phyloP scores from a whole-genome alignment of 2,113 vertebrate genomes.

The Dolichotis patagonum region DNA sequence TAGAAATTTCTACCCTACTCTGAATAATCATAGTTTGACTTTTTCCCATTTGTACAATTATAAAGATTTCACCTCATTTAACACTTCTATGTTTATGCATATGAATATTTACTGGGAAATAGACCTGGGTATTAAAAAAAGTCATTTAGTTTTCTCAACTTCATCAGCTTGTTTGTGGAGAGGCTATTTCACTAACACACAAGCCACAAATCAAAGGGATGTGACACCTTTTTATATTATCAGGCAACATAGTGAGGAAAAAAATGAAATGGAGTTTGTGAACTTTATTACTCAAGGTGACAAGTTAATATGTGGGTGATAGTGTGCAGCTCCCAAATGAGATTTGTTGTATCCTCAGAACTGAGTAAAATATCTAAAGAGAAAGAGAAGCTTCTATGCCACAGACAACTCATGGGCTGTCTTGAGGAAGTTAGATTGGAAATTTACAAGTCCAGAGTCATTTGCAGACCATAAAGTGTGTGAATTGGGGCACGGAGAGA shows the following conservation, averaged over 20 bases:
- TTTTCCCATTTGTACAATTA: slow-evolving; percentile 74
- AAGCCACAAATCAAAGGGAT: slow-evolving; percentile 79
- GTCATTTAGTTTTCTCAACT: slow-evolving; percentile 57
- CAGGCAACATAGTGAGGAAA: slow-evolving; percentile 72
- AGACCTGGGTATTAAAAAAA: slow-evolving; percentile 57
- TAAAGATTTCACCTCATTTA: slow-evolving; percentile 76
- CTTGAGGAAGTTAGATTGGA: slow-evolving; percentile 68
- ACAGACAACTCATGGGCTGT: neutral
- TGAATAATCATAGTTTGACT: slow-evolving; percentile 73
- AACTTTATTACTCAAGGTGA: slow-evolving; percentile 83
- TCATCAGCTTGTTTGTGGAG: slow-evolving; percentile 73
- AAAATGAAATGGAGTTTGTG: slow-evolving; percentile 81
- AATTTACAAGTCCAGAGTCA: slow-evolving; percentile 27
- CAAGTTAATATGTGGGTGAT: slow-evolving; percentile 76
- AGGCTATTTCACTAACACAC: slow-evolving; percentile 77
- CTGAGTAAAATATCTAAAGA: slow-evolving; percentile 73
- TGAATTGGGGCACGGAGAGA: slow-evolving; percentile 58
- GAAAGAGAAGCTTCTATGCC: neutral
- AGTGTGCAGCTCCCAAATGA: slow-evolving; percentile 66
- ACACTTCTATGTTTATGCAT: slow-evolving; percentile 72
- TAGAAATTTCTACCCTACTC: slow-evolving; percentile 70
- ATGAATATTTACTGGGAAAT: slow-evolving; percentile 76
- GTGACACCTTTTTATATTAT: slow-evolving; percentile 77
- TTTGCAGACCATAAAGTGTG: slow-evolving; percentile 51
- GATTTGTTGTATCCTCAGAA: slow-evolving; percentile 73